A percentile compares a stretch with the other conserved stretches of the same genome.
Evolutionary conservation across 64 coral and sea anemone species (phyloP).

Genomic region (Montipora foliosa): DNA sequence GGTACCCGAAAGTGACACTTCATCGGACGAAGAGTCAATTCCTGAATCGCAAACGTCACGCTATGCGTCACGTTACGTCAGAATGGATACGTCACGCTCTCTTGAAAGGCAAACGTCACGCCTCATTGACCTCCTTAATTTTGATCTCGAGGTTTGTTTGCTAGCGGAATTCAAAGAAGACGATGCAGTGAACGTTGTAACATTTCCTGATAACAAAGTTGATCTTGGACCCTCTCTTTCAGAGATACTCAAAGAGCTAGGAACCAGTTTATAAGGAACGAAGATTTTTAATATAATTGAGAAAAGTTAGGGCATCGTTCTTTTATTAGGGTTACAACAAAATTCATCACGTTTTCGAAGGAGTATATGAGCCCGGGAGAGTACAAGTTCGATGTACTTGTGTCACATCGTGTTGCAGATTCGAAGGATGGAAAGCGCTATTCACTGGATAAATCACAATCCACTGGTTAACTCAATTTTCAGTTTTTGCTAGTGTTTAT

Average conservation of each 20-base stretch:
- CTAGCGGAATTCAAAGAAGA: constrained; percentile 30
- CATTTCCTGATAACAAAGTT: constrained; percentile 23
- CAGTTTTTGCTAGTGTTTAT: too few species aligned
- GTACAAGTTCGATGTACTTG: too few species aligned
- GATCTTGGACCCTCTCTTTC: constrained; percentile 43
- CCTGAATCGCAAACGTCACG: not conserved
- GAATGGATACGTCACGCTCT: not conserved
- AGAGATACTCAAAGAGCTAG: constrained; percentile 19
- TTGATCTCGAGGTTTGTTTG: constrained; percentile 27
- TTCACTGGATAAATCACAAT: too few species aligned
- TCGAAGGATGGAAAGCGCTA: too few species aligned
- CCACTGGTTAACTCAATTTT: too few species aligned
- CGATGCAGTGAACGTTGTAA: not conserved
- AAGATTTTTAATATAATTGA: not conserved
- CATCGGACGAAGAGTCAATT: constrained; percentile 34
- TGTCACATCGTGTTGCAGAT: too few species aligned
- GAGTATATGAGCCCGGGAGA: too few species aligned
- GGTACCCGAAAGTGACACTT: constrained; percentile 36
- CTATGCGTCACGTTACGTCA: not conserved
- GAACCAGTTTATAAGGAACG: constrained; percentile 2
- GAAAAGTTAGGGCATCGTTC: not conserved
- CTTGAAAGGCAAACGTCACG: constrained; percentile 35
- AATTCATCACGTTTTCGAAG: not conserved
- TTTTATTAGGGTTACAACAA: not conserved
- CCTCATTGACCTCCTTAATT: constrained; percentile 40